Evolutionary conservation across 2,888 invertebrate species (phyloP).

Genomic region (Dorcus hopei): DNA sequence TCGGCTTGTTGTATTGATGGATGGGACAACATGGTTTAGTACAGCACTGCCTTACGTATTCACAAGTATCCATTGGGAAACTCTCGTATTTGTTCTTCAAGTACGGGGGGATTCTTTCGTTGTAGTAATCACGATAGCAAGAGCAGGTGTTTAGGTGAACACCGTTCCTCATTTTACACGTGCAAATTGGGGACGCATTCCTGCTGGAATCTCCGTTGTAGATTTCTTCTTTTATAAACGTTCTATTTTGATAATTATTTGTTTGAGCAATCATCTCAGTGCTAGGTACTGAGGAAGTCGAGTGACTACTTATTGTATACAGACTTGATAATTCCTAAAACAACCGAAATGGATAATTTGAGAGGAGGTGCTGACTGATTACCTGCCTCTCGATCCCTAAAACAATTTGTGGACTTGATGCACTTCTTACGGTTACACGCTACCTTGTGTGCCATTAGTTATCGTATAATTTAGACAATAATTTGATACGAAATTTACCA

Average conservation of each 20-base stretch:
- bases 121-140: conserved; percentile 1
- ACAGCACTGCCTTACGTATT: background rate
- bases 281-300: conserved; percentile 5
- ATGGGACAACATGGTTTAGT: conserved; percentile 10
- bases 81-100: conserved; percentile 13
- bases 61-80: conserved; percentile 3
- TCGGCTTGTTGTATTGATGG: conserved; percentile 1
- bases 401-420: conserved; percentile 10
- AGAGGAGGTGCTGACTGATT: no score
- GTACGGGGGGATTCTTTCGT: conserved; percentile 1
- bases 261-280: conserved; percentile 5
- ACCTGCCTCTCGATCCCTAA: conserved; percentile 11
- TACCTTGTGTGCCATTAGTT: background rate
- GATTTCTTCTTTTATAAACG: background rate
- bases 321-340: conserved; percentile 13
- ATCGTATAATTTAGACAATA: background rate
- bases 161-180: background rate
- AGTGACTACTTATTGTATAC: conserved; percentile 12
- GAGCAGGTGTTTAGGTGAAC: conserved; percentile 8
- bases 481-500: conserved; percentile 8
- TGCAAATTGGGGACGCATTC: background rate
- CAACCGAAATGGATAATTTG: background rate
- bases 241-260: background rate
- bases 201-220: conserved; percentile 5
- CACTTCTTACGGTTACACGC: conserved; percentile 6